A percentile compares a stretch with the other conserved stretches of the same genome.
These are phyloP conservation scores for Proteles cristata DNA, from an alignment of 2,113 vertebrate species.

Conservation along the genomic window DNA sequence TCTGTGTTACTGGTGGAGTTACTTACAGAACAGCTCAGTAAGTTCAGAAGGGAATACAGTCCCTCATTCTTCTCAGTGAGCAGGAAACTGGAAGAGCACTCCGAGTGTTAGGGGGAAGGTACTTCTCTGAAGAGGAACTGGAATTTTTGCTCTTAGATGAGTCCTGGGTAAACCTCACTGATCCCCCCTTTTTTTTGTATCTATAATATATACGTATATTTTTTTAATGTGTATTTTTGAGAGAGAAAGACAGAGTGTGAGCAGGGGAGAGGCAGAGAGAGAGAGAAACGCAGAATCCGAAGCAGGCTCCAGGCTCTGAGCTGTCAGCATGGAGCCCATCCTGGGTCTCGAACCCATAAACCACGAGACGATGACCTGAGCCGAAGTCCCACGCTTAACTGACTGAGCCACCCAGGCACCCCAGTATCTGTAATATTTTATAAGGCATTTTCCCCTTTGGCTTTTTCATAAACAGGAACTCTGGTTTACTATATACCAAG, in stretches of 20 bases:
- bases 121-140: not conserved
- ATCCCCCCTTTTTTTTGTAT: not conserved
- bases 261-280: no score
- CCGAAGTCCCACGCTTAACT: no score
- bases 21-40: not conserved
- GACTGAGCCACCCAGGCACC: no score
- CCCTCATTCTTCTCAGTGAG: not conserved
- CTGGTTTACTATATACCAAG: not conserved
- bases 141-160: not conserved
- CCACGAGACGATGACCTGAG: no score
- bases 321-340: no score
- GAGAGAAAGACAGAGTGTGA: no score
- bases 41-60: not conserved
- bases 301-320: no score
- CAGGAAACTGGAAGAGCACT: not conserved
- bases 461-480: constrained; percentile 3
- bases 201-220: not conserved
- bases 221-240: no score
- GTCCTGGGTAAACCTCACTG: not conserved
- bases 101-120: not conserved
- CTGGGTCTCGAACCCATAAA: no score
- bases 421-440: not conserved
- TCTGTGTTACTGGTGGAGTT: not conserved
- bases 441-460: not conserved
- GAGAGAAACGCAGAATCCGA: no score